A percentile compares a stretch with the other conserved stretches of the same genome.
Evolutionary conservation across 2,888 invertebrate species (phyloP).

Genomic region (Aporophyla lueneburgensis): DNA sequence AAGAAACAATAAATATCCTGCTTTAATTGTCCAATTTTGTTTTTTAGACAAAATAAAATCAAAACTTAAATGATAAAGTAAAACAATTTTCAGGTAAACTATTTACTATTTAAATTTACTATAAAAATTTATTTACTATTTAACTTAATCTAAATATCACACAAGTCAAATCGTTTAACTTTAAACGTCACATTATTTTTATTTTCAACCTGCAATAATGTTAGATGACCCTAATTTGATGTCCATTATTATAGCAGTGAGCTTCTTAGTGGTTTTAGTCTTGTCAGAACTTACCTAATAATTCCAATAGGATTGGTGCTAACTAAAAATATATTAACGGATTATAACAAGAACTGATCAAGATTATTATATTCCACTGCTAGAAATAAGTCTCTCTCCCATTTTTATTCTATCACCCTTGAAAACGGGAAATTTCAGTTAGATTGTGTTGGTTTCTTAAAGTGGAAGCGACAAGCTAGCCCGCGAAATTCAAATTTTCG

Average conservation of each 20-base stretch:
- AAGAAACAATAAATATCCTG: constrained; percentile 89
- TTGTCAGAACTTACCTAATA: not conserved
- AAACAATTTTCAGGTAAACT: constrained; percentile 29
- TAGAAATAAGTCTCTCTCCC: not conserved
- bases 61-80: constrained; percentile 50
- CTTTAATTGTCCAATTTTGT: constrained; percentile 81
- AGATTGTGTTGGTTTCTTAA: not conserved
- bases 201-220: not conserved
- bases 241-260: not conserved
- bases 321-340: not conserved
- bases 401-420: not conserved
- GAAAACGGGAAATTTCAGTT: not conserved
- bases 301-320: not conserved
- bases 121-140: no score
- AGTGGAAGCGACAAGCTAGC: no score
- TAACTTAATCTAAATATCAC: not conserved
- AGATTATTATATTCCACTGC: not conserved
- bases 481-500: no score
- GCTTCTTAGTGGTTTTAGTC: not conserved
- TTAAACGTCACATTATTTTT: not conserved
- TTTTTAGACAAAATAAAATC: constrained; percentile 59
- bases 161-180: not conserved
- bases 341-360: not conserved
- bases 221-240: not conserved
- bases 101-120: no score